Evolutionary conservation across 2,113 vertebrate genomes (phyloP), one percentile per base, ranked within the genome.

Genomic region (Uria lomvia): DNA sequence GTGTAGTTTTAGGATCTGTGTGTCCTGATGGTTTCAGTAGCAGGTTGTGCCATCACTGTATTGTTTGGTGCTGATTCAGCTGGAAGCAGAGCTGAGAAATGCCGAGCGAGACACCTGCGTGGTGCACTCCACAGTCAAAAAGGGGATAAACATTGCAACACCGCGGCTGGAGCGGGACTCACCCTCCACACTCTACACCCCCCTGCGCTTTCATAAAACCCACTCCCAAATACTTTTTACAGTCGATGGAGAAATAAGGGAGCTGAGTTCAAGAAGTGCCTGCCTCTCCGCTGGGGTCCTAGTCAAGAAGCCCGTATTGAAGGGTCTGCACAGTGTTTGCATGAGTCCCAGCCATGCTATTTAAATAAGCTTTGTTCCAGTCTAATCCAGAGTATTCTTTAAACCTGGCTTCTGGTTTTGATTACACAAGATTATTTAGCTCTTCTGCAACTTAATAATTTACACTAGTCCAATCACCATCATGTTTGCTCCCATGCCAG

Each of bases 41-140:
- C 45, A 66, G 50, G 36, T 6, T 72, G 43, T 68, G 56, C 56
- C 83, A 63, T 40, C 32, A 2, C 36, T 49, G 29, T 32, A 4
- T 18, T 0, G 0, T 8, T 8, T 23, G 30, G 27, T 40, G 52
- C 11, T 11, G 38, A 20, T 49, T 53, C 82, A n/a, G 30, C 22
- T 32, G 18, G 63, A 56, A 45, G 27, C 4, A 7, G 22, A 70
- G n/a, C 78, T 74, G 70, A 34, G 68, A 23, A 34, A 30, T 2
- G 14, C 49, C 2, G 3, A 36, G 66, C 4, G 14, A 12, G 29
- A 16, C 8, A 9, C 30, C 42, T 47, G 14, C 18, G 16, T 22
- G n/a, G 52, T 7, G 21, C 24, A 14, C 22, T 36, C 38, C 1
- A 0, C 20, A 24, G 58, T 36, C 27, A 74, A 63, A 18, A 15